phyloP scores from a whole-genome alignment of 2,113 vertebrate genomes.

The Oncorhynchus tshawytscha region DNA sequence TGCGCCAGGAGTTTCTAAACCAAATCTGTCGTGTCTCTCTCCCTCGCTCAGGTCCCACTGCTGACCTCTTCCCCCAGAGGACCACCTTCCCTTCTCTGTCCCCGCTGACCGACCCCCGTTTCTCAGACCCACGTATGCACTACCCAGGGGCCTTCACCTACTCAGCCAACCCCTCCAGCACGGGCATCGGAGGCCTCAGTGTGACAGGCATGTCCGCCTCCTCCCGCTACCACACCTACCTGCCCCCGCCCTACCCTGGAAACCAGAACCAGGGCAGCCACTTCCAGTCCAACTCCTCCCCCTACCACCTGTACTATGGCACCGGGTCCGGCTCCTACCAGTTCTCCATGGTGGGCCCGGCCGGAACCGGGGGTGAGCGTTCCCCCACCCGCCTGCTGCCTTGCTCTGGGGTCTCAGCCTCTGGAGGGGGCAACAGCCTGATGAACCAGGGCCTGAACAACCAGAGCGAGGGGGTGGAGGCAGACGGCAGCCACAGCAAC shows the following conservation, averaged over 20 bases:
- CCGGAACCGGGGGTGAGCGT: constrained; percentile 84
- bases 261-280: constrained; percentile 93
- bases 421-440: constrained; percentile 79
- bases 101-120: constrained; percentile 86
- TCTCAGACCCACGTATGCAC: constrained; percentile 95
- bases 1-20: background rate
- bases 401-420: constrained; percentile 82
- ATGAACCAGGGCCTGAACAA: constrained; percentile 85
- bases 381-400: constrained; percentile 95
- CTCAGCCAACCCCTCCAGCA: constrained; percentile 85
- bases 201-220: constrained; percentile 85
- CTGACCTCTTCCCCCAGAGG: constrained; percentile 91
- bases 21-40: constrained; percentile 16
- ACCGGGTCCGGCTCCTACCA: constrained; percentile 93
- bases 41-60: constrained; percentile 71
- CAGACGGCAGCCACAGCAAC: constrained; percentile 96
- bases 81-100: constrained; percentile 87
- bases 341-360: constrained; percentile 94
- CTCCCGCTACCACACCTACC: constrained; percentile 93
- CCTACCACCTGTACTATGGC: constrained; percentile 95
- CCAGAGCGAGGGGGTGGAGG: constrained; percentile 91
- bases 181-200: constrained; percentile 89
- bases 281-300: constrained; percentile 94
- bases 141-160: constrained; percentile 94
- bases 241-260: constrained; percentile 93